Percentiles rank a stretch among this genome's conserved stretches.
Conservation (phyloP, 2,113 vertebrate genomes). For the Herpetotheres cachinnans region DNA sequence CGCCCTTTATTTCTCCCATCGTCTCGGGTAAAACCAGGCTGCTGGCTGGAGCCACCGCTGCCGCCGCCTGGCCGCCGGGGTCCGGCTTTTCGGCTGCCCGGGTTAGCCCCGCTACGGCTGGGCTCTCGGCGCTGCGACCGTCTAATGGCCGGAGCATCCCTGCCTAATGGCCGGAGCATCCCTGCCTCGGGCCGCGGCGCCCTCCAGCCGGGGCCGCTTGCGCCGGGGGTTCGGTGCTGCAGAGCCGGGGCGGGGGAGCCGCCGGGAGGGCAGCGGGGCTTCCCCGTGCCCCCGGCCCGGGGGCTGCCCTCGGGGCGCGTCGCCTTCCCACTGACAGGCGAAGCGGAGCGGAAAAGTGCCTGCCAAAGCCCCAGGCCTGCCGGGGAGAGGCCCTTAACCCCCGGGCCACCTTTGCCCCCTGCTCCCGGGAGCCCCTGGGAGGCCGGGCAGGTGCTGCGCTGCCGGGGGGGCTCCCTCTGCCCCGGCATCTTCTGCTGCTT, state of each 20-base stretch:
- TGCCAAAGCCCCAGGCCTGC: not conserved
- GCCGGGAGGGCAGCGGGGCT: not conserved
- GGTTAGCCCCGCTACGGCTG: not conserved
- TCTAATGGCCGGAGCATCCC: not conserved
- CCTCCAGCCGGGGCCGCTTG: not conserved
- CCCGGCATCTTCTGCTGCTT: not conserved
- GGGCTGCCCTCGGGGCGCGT: not conserved
- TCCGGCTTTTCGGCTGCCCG: not conserved
- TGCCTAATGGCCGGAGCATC: not conserved
- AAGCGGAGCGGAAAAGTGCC: not conserved
- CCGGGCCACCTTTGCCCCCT: constrained; percentile 39
- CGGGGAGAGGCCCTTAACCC: constrained; percentile 36
- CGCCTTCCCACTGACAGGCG: not conserved
- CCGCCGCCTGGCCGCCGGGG: not conserved
- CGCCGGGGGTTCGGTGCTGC: not conserved
- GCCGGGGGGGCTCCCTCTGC: not conserved
- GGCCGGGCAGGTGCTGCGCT: constrained; percentile 22
- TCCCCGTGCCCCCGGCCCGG: not conserved
- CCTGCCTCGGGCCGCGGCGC: not conserved
- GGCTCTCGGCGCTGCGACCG: not conserved
- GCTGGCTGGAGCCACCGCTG: not conserved
- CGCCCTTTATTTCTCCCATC: not conserved
- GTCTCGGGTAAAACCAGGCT: not conserved
- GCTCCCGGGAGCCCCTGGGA: not conserved
- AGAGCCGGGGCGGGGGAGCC: not conserved